Evolutionary conservation across 2,113 vertebrate genomes (phyloP), one percentile per base, ranked within the genome.

Genomic region (Coptodon rendalli): DNA sequence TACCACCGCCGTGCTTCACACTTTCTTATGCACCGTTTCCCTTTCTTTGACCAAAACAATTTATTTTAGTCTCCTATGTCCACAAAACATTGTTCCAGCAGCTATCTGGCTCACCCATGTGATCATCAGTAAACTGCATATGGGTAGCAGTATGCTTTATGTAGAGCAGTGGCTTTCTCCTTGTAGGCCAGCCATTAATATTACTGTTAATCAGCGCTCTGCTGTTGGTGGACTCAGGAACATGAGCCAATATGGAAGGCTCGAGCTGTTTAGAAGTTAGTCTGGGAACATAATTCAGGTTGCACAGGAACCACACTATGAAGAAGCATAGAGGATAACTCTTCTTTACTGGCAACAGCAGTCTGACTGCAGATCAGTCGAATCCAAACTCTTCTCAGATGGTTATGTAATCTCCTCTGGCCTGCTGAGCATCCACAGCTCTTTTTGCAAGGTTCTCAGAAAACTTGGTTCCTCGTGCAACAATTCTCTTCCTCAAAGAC

Each of bases 21-120:
- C 38, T 17, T 0, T 73, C 68, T 4, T 71, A 16, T 45, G 7
- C 38, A 45, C n/a, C 0, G n/a, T 3, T 71, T 24, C n/a, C 38
- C 0, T 24, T 71, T 45, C 66, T 43, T 24, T 43, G 22, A 71
- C 36, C 38, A 16, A 71, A 71, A 45, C 13, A 0, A 27, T 71
- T 43, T 9, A 43, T 71, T 71, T 71, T 43, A 27, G 66, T 45
- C 22, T 45, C 13, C 7, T 45, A 9, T 0, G 38, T 45, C 24
- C 14, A 76, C 24, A 48, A 48, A 76, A 19, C 6, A 76, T 5
- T 1, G 71, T 76, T 76, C 40, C 24, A 76, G 40, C 71, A 76
- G 71, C 40, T 40, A 6, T 0, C 38, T 12, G 43, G 22, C 68
- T 76, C 68, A 76, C 40, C 24, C 24, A 73, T 45, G 68, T 45